Evolutionary conservation across 1,140 invertebrate species (phyloP), one percentile per base, ranked within the genome.

Genomic region (Ceratosolen fusciceps): DNA sequence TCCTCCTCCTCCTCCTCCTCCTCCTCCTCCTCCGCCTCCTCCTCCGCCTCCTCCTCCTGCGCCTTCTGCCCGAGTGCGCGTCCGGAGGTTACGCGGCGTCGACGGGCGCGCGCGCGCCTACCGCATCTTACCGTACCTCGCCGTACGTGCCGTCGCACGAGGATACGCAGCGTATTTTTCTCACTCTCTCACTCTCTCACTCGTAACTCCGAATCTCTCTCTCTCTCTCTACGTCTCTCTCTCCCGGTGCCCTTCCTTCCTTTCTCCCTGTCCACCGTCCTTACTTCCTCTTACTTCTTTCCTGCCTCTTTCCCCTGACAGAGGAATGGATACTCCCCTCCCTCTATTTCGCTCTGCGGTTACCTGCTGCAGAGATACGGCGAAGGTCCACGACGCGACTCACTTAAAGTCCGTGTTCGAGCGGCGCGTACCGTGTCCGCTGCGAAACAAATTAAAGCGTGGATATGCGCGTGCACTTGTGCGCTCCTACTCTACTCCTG

Each of bases 331-430:
- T n/a, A n/a, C 56, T 60, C 56, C 29, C 14, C 56, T 14, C 14
- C 29, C 49, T 60, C 26, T 60, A 7, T 60, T 19, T 60, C 56
- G 24, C 56, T 24, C 62, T 60, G 19, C 26, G 29, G 37, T 52
- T 26, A 29, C 24, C 10, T 29, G 26, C 77, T 54, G 47, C 29
- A n/a, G n/a, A n/a, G n/a, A 58, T 7, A 12, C 26, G 29, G n/a
- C 54, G 52, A 2, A 21, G 47, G 58, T 62, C 75, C 10, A 21
- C 56, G 73, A 49, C 79, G 39, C 31, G 19, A 43, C 76, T 82
- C 79, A 84, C 83, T 82, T 82, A 71, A 84, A 82, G 81, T 84
- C 83, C 84, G 84, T 85, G 70, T 79, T 83, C 49, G 9, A 52
- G 21, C 12, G 21, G 26, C n/a, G 24, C 26, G 16, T 37, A 14